Base-by-base conservation (phyloP, 2,888 invertebrate species). In the Linnaemya tessellans region DNA sequence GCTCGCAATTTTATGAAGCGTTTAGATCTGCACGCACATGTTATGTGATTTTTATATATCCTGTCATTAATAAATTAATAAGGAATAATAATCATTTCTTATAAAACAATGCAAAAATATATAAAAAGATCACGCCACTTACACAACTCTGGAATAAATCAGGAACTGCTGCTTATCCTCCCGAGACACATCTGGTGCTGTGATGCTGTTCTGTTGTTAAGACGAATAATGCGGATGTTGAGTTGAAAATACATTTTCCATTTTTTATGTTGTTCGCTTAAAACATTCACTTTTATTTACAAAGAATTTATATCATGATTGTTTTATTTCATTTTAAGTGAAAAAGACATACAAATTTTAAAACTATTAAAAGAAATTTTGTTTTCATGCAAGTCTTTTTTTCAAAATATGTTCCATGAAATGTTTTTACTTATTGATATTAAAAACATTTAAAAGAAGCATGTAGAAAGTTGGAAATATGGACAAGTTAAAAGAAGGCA, bases 201-300 rank as follows among this genome's bases (percentile, higher is more conserved):
- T 18, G 46, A 18, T 67, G 68, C 25, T 30, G 41, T 58, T 8
- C 38, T 51, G 67, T 51, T 22, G 51, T 77, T 30, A 70, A 70
- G 65, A 41, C 54, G 70, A 80, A 75, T 80, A 80, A 85, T 82
- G 82, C 85, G 85, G 85, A 85, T 85, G 79, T 82, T 67, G 22
- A 67, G 60, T 38, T 64, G 49, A 56, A 65, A 67, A 62, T 81
- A 49, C n/a, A 46, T 70, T 64, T 64, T 46, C 25, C 51, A 41
- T 70, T 56, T n/a, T 82, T 82, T 68, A 22, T 51, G 43, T 80
- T 64, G 15, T 20, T 58, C 22, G 13, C 54, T 38, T n/a, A 75
- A 80, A 78, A 82, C 82, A 82, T 71, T 85, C 85, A 80, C 82
- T 85, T 85, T 85, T 80, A 74, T 74, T 80, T 54, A 46, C 51